Conservation (phyloP, 2,113 vertebrate species). For the Dromaius novaehollandiae region DNA sequence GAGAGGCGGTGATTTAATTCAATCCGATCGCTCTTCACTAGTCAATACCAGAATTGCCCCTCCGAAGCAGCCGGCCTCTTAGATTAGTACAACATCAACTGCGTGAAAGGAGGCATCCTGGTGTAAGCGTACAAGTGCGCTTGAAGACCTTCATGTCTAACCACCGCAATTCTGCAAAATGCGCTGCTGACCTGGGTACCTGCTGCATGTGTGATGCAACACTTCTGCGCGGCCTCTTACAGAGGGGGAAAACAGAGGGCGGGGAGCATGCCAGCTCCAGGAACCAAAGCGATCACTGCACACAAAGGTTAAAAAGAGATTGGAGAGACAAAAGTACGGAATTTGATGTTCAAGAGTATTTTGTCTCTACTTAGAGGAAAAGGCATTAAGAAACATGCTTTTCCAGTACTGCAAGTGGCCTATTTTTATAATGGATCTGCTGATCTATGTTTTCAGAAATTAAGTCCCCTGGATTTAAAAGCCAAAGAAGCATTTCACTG, state of each 20-base stretch:
- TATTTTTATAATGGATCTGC: not conserved
- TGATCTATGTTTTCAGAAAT: not conserved
- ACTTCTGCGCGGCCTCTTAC: not conserved
- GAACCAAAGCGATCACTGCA: conserved; percentile 10
- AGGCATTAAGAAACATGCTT: not conserved
- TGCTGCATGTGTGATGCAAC: not conserved
- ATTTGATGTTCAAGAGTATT: not conserved
- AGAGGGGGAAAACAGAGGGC: not conserved
- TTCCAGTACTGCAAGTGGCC: not conserved
- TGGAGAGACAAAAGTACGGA: not conserved
- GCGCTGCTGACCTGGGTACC: not conserved
- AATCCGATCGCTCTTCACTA: not conserved
- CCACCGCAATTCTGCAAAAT: not conserved
- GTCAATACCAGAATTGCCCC: not conserved
- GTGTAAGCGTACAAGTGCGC: rapidly evolving
- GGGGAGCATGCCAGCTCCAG: conserved; percentile 5
- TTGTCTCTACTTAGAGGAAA: not conserved
- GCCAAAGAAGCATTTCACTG: not conserved
- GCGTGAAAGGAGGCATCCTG: not conserved
- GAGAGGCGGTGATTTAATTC: not conserved
- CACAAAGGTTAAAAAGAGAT: not conserved
- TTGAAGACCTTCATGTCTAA: rapidly evolving
- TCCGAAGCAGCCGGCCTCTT: not conserved
- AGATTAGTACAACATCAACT: rapidly evolving
- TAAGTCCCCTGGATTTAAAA: not conserved